These are phyloP conservation scores for Hyla sarda DNA, from an alignment of 2,113 vertebrate species.

Conservation along the genomic window DNA sequence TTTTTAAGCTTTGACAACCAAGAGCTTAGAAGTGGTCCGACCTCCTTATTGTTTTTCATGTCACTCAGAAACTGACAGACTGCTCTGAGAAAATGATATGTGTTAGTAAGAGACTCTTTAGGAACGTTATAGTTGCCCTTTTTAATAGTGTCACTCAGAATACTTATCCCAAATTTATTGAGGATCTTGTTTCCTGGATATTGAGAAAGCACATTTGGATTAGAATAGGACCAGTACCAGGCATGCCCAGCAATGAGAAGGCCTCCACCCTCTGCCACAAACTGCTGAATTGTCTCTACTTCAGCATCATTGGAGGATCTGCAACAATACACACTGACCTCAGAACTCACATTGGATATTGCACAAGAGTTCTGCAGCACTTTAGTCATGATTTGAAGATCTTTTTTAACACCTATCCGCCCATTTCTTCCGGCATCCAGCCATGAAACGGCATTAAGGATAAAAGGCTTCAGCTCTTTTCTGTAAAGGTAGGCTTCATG, in stretches of 20 bases:
- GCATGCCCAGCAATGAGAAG: conserved; percentile 74
- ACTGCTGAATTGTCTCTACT: conserved; percentile 66
- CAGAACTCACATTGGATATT: conserved; percentile 61
- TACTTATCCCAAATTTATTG: conserved; percentile 83
- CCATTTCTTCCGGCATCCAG: conserved; percentile 69
- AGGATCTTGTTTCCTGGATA: conserved; percentile 84
- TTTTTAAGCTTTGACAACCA: conserved; percentile 61
- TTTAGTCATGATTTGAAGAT: conserved; percentile 61
- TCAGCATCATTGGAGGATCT: conserved; percentile 61
- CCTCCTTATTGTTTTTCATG: conserved; percentile 63
- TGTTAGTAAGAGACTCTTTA: conserved; percentile 60
- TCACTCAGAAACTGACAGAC: conserved; percentile 76
- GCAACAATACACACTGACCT: conserved; percentile 73
- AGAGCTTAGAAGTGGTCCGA: background rate
- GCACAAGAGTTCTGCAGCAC: conserved; percentile 63
- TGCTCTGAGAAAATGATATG: conserved; percentile 81
- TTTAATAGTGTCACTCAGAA: conserved; percentile 68
- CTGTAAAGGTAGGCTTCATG: conserved; percentile 68
- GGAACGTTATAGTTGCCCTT: conserved; percentile 65
- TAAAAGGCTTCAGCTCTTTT: conserved; percentile 67
- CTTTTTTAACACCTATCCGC: conserved; percentile 68
- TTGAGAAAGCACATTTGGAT: conserved; percentile 63
- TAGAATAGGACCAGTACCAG: conserved; percentile 76
- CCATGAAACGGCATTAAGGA: conserved; percentile 74
- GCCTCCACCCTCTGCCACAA: conserved; percentile 75